Evolutionary conservation across 2,888 invertebrate species (phyloP).

Genomic region (Gasteruption jaculator): DNA sequence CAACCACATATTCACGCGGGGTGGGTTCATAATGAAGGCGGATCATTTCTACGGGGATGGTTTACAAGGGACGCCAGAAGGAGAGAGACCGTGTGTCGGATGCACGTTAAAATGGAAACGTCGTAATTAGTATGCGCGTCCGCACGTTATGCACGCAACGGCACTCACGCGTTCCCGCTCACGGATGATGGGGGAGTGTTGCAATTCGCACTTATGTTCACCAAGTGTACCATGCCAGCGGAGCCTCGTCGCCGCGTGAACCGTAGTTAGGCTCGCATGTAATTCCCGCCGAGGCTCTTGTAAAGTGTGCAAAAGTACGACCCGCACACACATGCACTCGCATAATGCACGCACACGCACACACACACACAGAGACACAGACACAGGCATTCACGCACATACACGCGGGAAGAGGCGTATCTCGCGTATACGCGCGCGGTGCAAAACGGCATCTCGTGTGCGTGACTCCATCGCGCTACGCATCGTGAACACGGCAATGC

Average conservation of each 20-base stretch:
- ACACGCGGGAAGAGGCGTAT: slow-evolving; percentile 25
- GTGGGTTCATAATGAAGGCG: background rate
- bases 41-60: background rate
- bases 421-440: slow-evolving; percentile 1
- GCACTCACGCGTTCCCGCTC: slow-evolving; percentile 34
- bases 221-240: slow-evolving; percentile 56
- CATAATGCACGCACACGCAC: no score
- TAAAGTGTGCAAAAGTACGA: slow-evolving; percentile 16
- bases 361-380: no score
- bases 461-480: slow-evolving; percentile 25
- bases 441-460: slow-evolving; percentile 12
- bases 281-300: slow-evolving; percentile 23
- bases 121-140: slow-evolving; percentile 51
- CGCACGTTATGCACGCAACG: slow-evolving; percentile 44
- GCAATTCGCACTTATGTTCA: slow-evolving; percentile 66
- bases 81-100: background rate
- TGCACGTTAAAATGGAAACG: slow-evolving; percentile 40
- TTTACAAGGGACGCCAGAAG: background rate
- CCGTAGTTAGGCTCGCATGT: slow-evolving; percentile 8
- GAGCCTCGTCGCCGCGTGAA: slow-evolving; percentile 15
- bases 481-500: slow-evolving; percentile 34
- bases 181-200: slow-evolving; percentile 61
- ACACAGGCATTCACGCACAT: slow-evolving; percentile 8
- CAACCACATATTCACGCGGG: slow-evolving; percentile 1
- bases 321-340: no score